phyloP scores from a whole-genome alignment of 2,797 vertebrate species.

The Sebastolobus alascanus region DNA sequence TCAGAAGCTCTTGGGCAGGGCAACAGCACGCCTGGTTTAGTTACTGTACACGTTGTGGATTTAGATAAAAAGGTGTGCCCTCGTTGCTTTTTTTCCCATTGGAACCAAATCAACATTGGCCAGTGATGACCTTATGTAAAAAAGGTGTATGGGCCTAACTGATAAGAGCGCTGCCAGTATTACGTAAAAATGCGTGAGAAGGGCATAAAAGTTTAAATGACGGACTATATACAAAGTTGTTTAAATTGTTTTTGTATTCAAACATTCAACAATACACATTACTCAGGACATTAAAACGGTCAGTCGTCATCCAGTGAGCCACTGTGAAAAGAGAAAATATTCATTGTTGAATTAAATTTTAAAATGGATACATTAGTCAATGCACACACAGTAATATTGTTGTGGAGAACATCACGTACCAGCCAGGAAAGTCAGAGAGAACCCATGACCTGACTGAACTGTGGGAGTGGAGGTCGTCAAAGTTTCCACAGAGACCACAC shows the following conservation, averaged over 20 bases:
- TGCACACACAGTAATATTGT: neutral
- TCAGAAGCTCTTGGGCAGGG: conserved; percentile 29
- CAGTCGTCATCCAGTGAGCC: conserved; percentile 28
- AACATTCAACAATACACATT: conserved; percentile 10
- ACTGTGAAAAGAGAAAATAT: conserved; percentile 26
- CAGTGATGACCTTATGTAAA: conserved; percentile 19
- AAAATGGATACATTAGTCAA: neutral
- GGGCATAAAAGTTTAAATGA: neutral
- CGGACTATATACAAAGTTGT: neutral
- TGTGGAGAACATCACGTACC: conserved; percentile 16
- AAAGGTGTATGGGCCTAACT: neutral
- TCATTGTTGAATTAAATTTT: neutral
- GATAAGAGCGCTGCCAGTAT: neutral
- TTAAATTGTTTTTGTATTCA: conserved; percentile 17
- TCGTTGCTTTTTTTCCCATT: neutral
- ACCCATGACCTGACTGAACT: conserved; percentile 37
- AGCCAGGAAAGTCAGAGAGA: conserved; percentile 29
- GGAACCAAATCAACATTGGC: neutral
- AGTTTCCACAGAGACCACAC: conserved; percentile 60
- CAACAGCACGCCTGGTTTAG: neutral
- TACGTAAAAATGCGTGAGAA: neutral
- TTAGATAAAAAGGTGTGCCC: conserved; percentile 50
- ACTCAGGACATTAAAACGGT: neutral
- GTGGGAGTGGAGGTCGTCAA: conserved; percentile 24
- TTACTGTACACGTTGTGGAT: conserved; percentile 26